These are phyloP conservation scores for Chrysomela aeneicollis DNA, from an alignment of 2,888 invertebrate genomes.

Conservation along the genomic window DNA sequence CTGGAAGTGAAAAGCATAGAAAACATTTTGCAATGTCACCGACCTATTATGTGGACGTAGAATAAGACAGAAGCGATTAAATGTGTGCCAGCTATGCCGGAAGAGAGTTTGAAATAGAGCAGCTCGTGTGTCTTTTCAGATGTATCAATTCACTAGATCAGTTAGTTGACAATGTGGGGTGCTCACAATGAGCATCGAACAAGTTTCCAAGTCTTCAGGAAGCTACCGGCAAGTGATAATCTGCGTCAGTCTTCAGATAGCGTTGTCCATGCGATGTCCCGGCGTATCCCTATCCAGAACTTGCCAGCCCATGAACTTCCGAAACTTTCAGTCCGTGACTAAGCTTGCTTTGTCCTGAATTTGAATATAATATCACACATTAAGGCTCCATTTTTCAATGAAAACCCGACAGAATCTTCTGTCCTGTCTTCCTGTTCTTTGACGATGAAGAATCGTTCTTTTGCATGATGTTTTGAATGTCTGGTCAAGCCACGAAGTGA, in stretches of 20 bases:
- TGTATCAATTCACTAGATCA: conserved; percentile 56
- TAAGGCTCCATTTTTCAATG: no score
- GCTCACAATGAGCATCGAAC: conserved; percentile 57
- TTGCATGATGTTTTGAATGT: no score
- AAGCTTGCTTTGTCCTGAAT: conserved; percentile 22
- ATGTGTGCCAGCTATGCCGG: conserved; percentile 45
- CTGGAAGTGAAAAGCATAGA: conserved; percentile 31
- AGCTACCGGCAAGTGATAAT: conserved; percentile 60
- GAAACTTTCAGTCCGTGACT: conserved; percentile 32
- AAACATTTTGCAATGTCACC: conserved; percentile 36
- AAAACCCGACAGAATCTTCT: no score
- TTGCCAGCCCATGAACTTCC: conserved; percentile 16
- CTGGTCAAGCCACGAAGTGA: no score
- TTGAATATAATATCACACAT: not conserved
- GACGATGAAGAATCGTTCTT: no score
- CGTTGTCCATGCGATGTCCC: conserved; percentile 43
- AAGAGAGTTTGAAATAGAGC: conserved; percentile 53
- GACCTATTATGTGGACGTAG: conserved; percentile 32
- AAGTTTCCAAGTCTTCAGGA: conserved; percentile 61
- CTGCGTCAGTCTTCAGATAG: conserved; percentile 57
- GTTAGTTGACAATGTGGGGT: conserved; percentile 58
- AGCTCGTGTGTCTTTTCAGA: conserved; percentile 53
- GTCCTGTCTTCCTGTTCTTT: no score
- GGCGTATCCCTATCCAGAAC: conserved; percentile 29
- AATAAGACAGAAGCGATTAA: conserved; percentile 37